Percentiles rank a stretch among this genome's conserved stretches.
Conservation (phyloP, 2,888 invertebrate genomes). For the Drosophila ustulata region DNA sequence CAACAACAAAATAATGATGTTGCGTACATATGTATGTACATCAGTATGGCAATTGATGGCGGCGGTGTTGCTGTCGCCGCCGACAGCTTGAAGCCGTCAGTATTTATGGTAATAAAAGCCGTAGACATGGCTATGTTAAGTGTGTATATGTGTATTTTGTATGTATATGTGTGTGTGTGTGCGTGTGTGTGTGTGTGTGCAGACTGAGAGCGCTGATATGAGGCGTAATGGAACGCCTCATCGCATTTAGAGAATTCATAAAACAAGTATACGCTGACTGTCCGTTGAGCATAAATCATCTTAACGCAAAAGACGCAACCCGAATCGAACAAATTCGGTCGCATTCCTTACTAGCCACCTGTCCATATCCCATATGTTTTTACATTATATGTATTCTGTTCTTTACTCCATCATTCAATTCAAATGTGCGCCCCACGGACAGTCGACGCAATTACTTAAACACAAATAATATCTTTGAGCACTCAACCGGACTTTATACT, state of each 20-base stretch:
- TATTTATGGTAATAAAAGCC: constrained; percentile 76
- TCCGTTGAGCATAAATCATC: constrained; percentile 68
- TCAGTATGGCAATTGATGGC: constrained; percentile 44
- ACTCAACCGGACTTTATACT: constrained; percentile 38
- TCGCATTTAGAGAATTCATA: constrained; percentile 59
- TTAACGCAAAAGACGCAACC: constrained; percentile 36
- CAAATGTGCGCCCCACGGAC: constrained; percentile 12
- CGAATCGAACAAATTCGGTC: constrained; percentile 21
- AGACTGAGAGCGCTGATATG: constrained; percentile 57
- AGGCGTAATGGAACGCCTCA: constrained; percentile 56
- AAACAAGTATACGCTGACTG: constrained; percentile 67
- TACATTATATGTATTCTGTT: constrained; percentile 39
- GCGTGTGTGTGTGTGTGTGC: constrained; percentile 55
- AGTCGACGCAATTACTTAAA: constrained; percentile 59
- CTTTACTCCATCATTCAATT: constrained; percentile 19
- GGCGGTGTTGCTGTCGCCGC: constrained; percentile 37
- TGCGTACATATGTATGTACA: background rate
- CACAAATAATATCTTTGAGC: constrained; percentile 31
- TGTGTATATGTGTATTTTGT: no score
- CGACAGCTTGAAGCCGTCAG: constrained; percentile 46
- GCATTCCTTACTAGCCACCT: constrained; percentile 43
- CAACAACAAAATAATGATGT: constrained; percentile 32
- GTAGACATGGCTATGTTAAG: constrained; percentile 50
- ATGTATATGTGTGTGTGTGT: constrained; percentile 59
- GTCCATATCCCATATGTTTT: constrained; percentile 32